Conservation (phyloP, 2,888 invertebrate species). For the Ischnus inquisitorius region DNA sequence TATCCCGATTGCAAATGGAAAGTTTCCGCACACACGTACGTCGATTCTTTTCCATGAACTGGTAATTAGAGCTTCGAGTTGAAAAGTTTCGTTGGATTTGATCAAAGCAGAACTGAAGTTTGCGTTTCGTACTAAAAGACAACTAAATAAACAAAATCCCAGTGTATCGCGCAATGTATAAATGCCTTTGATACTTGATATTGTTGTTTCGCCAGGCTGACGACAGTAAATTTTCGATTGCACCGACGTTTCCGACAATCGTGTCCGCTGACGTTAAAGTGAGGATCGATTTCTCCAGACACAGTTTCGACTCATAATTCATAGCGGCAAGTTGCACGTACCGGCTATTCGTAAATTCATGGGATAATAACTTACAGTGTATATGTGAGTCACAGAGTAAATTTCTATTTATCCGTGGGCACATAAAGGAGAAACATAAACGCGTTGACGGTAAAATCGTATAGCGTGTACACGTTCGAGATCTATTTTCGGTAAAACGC, state of each 20-base stretch:
- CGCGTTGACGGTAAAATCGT: neutral
- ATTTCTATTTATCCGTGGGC: neutral
- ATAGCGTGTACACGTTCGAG: neutral
- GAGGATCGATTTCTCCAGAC: neutral
- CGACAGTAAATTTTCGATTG: neutral
- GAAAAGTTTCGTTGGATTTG: constrained; percentile 26
- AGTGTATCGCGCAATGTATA: neutral
- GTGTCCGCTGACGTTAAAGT: neutral
- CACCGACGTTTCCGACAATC: no score
- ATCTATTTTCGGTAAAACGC: neutral
- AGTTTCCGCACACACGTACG: constrained; percentile 16
- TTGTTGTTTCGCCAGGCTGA: neutral
- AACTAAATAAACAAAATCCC: neutral
- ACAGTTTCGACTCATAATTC: neutral
- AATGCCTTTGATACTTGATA: neutral
- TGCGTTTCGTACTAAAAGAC: neutral
- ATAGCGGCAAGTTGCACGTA: neutral
- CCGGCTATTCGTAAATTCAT: neutral
- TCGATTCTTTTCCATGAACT: constrained; percentile 34
- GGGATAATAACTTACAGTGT: neutral
- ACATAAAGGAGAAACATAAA: neutral
- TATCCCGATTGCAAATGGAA: constrained; percentile 13
- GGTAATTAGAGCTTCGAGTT: constrained; percentile 50
- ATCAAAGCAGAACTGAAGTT: constrained; percentile 8
- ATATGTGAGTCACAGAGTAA: neutral